Conservation (phyloP, 2,113 vertebrate species). For the Cyphomyrus plagiostoma region DNA sequence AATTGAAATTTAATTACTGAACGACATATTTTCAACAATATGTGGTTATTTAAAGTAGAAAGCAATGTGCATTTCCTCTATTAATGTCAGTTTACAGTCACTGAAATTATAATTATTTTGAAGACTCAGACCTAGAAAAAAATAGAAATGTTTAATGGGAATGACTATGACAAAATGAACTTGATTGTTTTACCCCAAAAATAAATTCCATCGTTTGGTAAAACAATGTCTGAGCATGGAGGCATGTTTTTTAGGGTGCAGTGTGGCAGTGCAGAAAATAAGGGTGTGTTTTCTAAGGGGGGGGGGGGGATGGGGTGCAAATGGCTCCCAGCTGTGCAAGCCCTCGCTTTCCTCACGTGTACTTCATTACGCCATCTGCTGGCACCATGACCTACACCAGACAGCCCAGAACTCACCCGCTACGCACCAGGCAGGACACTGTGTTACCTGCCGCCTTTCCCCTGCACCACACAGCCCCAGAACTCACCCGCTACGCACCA, state of each 20-base stretch:
- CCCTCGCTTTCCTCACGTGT: slow-evolving; percentile 60
- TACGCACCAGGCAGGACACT: slow-evolving; percentile 60
- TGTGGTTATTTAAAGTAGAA: neutral
- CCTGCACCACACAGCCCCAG: slow-evolving; percentile 55
- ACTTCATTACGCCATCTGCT: slow-evolving; percentile 61
- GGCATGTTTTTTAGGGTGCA: neutral
- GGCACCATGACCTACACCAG: slow-evolving; percentile 49
- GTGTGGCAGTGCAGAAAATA: neutral
- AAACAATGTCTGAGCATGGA: neutral
- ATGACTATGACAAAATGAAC: neutral
- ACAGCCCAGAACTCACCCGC: slow-evolving; percentile 63
- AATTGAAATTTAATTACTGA: neutral
- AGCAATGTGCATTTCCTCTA: neutral
- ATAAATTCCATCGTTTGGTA: neutral
- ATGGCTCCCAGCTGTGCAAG: slow-evolving; percentile 49
- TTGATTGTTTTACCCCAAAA: neutral
- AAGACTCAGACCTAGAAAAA: neutral
- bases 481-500: slow-evolving; percentile 67
- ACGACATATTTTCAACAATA: neutral
- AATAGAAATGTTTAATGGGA: neutral
- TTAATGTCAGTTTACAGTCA: neutral
- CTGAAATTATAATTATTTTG: neutral
- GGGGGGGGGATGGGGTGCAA: neutral
- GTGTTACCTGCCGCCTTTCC: slow-evolving; percentile 50
- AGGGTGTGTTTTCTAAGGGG: neutral